Base-by-base conservation (phyloP, 2,888 invertebrate species). In the Choreutis nemorana region DNA sequence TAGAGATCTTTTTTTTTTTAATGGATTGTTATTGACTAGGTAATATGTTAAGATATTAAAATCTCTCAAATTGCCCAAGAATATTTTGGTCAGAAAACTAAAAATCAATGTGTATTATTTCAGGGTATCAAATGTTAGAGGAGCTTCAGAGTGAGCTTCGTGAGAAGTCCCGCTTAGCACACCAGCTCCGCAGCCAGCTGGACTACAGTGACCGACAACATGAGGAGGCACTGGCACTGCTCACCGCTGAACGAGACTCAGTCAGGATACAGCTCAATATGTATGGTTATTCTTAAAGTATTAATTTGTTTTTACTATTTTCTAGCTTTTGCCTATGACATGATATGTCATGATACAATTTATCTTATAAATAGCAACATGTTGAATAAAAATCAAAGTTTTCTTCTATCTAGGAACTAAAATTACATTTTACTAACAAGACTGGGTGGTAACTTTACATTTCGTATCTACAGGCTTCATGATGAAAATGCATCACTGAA, bases 61-160 rank as follows among this genome's bases (percentile, higher is more conserved):
- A n/a, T n/a, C n/a, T n/a, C n/a, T n/a, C n/a, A n/a, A n/a, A n/a
- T n/a, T n/a, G n/a, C n/a, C n/a, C n/a, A n/a, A n/a, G n/a, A n/a
- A n/a, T n/a, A n/a, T n/a, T n/a, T n/a, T n/a, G n/a, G n/a, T n/a
- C n/a, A n/a, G n/a, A n/a, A n/a, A n/a, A n/a, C n/a, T n/a, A n/a
- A n/a, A n/a, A n/a, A n/a, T n/a, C n/a, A n/a, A 21, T 16, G 22
- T 11, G 18, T 5, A 21, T 25, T 14, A 20, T 14, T 13, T 2
- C 47, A 73, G 78, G 75, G 2, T 65, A 59, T 35, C 71, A 73
- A 33, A 37, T 72, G 3, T 26, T 77, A 10, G 78, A 77, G 35
- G 78, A 78, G 30, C 34, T 77, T 34, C 77, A 75, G 40, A 59
- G 68, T 14, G 75, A 75, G 47, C 42, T 78, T 15, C 55, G 62